Percentiles rank a stretch among this genome's conserved stretches.
These are phyloP conservation scores for Tychaedon coryphoeus DNA, from an alignment of 2,113 vertebrate species.

Conservation along the genomic window DNA sequence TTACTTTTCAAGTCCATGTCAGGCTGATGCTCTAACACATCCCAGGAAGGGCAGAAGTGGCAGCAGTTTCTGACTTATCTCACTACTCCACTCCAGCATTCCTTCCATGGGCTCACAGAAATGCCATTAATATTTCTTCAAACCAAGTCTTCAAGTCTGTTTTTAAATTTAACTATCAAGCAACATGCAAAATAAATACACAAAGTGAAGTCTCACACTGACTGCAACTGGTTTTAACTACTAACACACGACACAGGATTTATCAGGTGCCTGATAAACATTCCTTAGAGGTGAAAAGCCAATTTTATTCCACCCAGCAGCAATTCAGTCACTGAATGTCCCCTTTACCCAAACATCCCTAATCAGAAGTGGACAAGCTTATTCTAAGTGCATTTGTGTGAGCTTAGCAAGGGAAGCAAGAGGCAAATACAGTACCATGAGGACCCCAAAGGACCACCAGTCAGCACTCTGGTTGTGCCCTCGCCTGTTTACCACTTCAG, in stretches of 20 bases:
- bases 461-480: conserved; percentile 98
- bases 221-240: background rate
- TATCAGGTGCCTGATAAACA: background rate
- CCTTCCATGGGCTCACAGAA: background rate
- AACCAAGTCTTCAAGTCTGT: background rate
- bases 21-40: background rate
- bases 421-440: conserved; percentile 85
- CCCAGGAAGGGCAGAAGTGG: background rate
- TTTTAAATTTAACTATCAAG: background rate
- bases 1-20: background rate
- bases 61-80: background rate
- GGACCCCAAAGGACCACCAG: conserved; percentile 98
- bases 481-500: conserved; percentile 97
- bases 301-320: background rate
- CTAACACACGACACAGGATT: accelerated
- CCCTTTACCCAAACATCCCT: background rate
- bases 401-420: background rate
- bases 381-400: background rate
- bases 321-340: background rate
- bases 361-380: background rate
- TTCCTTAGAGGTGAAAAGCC: background rate
- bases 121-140: background rate
- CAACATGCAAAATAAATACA: background rate
- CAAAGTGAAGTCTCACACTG: background rate
- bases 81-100: background rate